phyloP scores from a whole-genome alignment of 1,140 invertebrate species.

The Galleria mellonella region DNA sequence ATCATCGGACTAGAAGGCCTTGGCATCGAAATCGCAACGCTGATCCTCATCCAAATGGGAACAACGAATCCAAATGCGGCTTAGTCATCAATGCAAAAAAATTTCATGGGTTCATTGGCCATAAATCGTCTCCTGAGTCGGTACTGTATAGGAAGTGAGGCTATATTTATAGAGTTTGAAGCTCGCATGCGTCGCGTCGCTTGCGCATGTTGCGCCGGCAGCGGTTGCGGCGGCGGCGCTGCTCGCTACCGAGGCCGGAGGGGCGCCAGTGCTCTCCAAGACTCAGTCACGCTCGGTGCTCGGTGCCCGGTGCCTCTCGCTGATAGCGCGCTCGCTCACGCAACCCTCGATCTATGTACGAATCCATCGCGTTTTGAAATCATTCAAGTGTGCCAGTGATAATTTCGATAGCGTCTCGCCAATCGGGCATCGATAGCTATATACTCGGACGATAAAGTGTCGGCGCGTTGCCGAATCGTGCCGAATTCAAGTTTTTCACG shows the following conservation, averaged over 20 bases:
- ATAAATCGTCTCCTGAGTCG: constrained; percentile 62
- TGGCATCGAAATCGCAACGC: constrained; percentile 22
- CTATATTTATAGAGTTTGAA: constrained; percentile 61
- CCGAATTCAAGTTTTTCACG: constrained; percentile 44
- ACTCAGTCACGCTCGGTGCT: constrained; percentile 31
- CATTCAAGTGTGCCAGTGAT: constrained; percentile 52
- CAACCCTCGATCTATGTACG: constrained; percentile 22
- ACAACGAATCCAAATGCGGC: neutral
- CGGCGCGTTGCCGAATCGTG: constrained; percentile 31
- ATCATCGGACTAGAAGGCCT: constrained; percentile 10
- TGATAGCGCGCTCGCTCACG: constrained; percentile 6
- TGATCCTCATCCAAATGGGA: constrained; percentile 1
- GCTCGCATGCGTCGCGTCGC: constrained; percentile 31
- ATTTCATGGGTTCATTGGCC: constrained; percentile 62
- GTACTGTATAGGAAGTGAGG: constrained; percentile 57
- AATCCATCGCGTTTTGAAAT: constrained; percentile 28
- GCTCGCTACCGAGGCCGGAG: constrained; percentile 14
- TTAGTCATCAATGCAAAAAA: constrained; percentile 44
- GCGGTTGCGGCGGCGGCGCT: constrained; percentile 9
- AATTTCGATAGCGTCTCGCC: constrained; percentile 45
- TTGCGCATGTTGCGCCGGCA: constrained; percentile 17
- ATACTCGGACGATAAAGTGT: constrained; percentile 34
- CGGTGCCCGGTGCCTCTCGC: neutral
- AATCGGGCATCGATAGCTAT: constrained; percentile 29
- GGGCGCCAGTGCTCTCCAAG: constrained; percentile 28